Conservation (phyloP, 2,888 invertebrate genomes). For the Eupsilia transversa region DNA sequence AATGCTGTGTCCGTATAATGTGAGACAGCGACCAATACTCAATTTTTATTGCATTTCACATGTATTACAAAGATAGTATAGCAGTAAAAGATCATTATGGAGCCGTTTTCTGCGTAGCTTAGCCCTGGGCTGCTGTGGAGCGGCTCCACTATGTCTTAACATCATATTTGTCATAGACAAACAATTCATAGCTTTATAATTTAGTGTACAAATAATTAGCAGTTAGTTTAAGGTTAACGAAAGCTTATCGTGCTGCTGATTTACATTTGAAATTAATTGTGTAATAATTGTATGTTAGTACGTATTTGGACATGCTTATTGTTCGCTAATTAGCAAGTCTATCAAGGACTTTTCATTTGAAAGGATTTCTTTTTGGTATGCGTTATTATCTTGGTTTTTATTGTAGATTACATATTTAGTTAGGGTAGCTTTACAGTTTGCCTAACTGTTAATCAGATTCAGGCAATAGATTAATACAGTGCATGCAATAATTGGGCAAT, state of each 20-base stretch:
- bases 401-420: conserved; percentile 26
- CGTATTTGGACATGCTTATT: conserved; percentile 58
- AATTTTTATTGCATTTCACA: too few relatives aligned
- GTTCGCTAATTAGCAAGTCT: conserved; percentile 46
- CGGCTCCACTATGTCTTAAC: not conserved
- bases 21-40: too few relatives aligned
- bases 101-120: not conserved
- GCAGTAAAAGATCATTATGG: too few relatives aligned
- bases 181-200: conserved; percentile 59
- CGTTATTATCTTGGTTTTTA: conserved; percentile 25
- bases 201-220: conserved; percentile 60
- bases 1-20: too few relatives aligned
- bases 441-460: conserved; percentile 1
- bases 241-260: conserved; percentile 65
- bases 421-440: not conserved
- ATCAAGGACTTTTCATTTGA: conserved; percentile 55
- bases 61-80: too few relatives aligned
- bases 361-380: conserved; percentile 26
- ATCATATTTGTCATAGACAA: conserved; percentile 64
- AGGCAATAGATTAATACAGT: not conserved
- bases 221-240: conserved; percentile 68
- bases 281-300: conserved; percentile 57
- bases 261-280: conserved; percentile 64
- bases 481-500: not conserved
- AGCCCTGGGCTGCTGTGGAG: not conserved